Evolutionary conservation across 2,888 invertebrate species (phyloP).

Genomic region (Rhorus exstirpatorius): DNA sequence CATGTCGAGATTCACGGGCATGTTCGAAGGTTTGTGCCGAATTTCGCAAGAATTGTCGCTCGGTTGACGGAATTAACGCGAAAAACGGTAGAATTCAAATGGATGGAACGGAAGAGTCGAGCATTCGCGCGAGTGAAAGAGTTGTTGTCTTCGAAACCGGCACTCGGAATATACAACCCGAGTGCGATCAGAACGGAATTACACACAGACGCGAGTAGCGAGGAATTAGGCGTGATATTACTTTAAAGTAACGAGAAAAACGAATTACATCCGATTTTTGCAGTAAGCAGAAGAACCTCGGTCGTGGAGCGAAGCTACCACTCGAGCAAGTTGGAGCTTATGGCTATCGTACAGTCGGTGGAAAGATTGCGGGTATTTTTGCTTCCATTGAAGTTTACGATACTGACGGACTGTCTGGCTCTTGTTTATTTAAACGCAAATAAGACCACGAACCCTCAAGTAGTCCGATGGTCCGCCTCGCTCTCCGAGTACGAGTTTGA

Average conservation of each 20-base stretch:
- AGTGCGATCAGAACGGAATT: slow-evolving; percentile 41
- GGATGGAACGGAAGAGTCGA: slow-evolving; percentile 32
- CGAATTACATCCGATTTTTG: slow-evolving; percentile 33
- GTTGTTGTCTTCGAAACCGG: slow-evolving; percentile 31
- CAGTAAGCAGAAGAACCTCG: slow-evolving; percentile 28
- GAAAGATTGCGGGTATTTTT: slow-evolving; percentile 49
- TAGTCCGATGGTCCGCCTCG: slow-evolving; percentile 23
- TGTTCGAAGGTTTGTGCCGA: slow-evolving; percentile 60
- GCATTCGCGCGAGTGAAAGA: slow-evolving; percentile 49
- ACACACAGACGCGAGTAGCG: slow-evolving; percentile 26
- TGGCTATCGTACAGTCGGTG: slow-evolving; percentile 40
- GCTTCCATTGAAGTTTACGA: slow-evolving; percentile 60
- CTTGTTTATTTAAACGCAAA: slow-evolving; percentile 33
- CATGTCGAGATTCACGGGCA: slow-evolving; percentile 62
- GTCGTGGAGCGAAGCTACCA: slow-evolving; percentile 19
- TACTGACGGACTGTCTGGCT: slow-evolving; percentile 70
- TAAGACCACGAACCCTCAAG: slow-evolving; percentile 37
- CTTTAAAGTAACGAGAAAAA: slow-evolving; percentile 10
- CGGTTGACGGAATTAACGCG: slow-evolving; percentile 45
- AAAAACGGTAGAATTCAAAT: slow-evolving; percentile 34
- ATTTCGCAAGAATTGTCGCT: slow-evolving; percentile 47
- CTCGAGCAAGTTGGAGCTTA: slow-evolving; percentile 27
- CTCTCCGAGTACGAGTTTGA: slow-evolving; percentile 59
- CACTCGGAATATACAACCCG: slow-evolving; percentile 48
- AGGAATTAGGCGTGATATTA: slow-evolving; percentile 21